Conservation (phyloP, 2,113 vertebrate species). For the Tupaia chinensis region DNA sequence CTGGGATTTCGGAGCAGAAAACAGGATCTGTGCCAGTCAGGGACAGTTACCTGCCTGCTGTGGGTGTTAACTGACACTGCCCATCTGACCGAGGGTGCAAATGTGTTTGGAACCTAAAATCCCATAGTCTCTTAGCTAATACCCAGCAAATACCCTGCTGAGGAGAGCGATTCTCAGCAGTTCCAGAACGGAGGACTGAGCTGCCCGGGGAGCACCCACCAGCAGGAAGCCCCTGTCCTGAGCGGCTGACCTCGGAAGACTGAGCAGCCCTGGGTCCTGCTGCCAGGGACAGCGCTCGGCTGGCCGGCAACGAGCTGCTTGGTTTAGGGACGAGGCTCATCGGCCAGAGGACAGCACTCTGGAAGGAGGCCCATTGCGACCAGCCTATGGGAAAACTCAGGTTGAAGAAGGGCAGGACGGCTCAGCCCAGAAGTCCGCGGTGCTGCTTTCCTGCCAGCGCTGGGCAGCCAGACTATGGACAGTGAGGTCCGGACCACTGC, state of each 20-base stretch:
- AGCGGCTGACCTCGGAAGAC: rapidly evolving
- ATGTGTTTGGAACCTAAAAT: background rate
- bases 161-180: background rate
- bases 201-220: rapidly evolving
- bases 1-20: background rate
- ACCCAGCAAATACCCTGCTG: background rate
- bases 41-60: background rate
- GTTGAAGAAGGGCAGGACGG: background rate
- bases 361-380: background rate
- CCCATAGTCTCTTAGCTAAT: background rate
- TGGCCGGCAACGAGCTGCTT: background rate
- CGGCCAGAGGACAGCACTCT: background rate
- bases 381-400: rapidly evolving
- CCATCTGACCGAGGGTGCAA: background rate
- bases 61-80: rapidly evolving
- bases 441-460: rapidly evolving
- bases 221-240: background rate
- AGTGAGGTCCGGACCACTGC: background rate
- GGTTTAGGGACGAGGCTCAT: background rate
- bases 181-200: background rate
- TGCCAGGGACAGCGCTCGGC: background rate
- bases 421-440: rapidly evolving
- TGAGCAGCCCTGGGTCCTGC: rapidly evolving
- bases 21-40: rapidly evolving
- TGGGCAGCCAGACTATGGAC: background rate